Evolutionary conservation across 2,888 invertebrate species (phyloP), one percentile per base, ranked within the genome.

Genomic region (Leistus spinibarbis): DNA sequence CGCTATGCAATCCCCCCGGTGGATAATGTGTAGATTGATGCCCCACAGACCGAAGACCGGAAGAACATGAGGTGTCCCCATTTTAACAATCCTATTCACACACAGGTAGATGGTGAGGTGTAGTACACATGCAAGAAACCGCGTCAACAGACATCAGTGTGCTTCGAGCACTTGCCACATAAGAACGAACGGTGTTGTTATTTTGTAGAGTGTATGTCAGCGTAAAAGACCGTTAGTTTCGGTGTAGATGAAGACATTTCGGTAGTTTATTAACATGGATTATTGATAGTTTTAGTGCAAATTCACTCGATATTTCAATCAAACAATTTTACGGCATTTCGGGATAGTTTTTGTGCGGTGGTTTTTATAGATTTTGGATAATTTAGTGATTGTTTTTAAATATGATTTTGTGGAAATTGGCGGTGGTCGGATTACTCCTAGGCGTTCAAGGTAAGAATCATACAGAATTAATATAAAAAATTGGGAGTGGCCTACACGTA

Each of bases 381-480:
- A 40, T 40, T 40, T 4, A 40, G 40, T 40, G 40, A 10, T 40
- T 7, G 40, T 40, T 40, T 40, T 40, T 40, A 40, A 40, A 40
- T 40, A 40, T 40, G 40, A 40, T 60, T 19, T 3, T 60, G 13
- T 60, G 60, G 60, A 19, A 19, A n/a, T 20, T 22, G 20, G 60
- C 22, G 17, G 60, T 60, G 22, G 20, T 60, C 60, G 60, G 60
- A 60, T 60, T 60, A 60, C 60, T 60, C 19, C 60, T 60, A 60
- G 60, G 60, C 13, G 22, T 60, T 22, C 19, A 60, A 19, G 60
- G 60, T 60, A 16, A 60, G 60, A 56, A 40, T 40, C 7, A 40
- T 40, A 40, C 7, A 24, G 24, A 40, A 40, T 40, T 40, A 40
- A 7, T 7, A 40, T 10, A 40, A 40, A 0, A 40, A 40, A 40